Percentiles rank a stretch among this genome's conserved stretches.
Evolutionary conservation across 2,888 invertebrate species (phyloP).

Genomic region (Acanthosepion esculentum): DNA sequence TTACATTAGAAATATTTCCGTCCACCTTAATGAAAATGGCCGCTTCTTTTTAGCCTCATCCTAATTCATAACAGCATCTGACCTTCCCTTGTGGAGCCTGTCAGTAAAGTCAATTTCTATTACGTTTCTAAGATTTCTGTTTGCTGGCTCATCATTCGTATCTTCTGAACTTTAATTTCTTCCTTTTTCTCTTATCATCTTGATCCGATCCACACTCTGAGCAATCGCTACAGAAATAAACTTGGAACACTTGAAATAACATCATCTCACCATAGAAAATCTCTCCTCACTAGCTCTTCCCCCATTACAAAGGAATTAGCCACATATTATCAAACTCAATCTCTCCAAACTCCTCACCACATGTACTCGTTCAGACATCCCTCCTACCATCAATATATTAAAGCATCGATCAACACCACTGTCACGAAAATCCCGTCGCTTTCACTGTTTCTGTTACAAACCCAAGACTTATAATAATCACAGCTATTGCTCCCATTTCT

Average conservation of each 20-base stretch:
- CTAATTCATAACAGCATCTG: no score
- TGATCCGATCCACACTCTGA: background rate
- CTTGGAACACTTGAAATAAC: background rate
- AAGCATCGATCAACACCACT: background rate
- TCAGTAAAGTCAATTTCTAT: no score
- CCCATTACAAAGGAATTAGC: background rate
- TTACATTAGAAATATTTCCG: no score
- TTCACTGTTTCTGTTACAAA: background rate
- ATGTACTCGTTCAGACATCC: no score
- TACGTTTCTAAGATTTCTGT: no score
- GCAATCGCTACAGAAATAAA: background rate
- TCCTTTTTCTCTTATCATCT: background rate
- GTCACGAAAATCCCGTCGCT: background rate
- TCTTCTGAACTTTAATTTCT: background rate
- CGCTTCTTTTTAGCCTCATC: no score
- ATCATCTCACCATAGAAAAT: background rate
- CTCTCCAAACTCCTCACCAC: background rate
- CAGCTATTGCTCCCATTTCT: no score
- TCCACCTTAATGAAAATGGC: no score
- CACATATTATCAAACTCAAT: background rate
- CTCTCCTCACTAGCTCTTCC: background rate
- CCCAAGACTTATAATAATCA: no score
- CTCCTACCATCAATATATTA: background rate
- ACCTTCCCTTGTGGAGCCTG: no score
- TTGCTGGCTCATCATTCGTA: background rate